Evolutionary conservation across 2,797 vertebrate genomes (phyloP), one percentile per base, ranked within the genome.

Genomic region (Pipistrellus pygmaeus): DNA sequence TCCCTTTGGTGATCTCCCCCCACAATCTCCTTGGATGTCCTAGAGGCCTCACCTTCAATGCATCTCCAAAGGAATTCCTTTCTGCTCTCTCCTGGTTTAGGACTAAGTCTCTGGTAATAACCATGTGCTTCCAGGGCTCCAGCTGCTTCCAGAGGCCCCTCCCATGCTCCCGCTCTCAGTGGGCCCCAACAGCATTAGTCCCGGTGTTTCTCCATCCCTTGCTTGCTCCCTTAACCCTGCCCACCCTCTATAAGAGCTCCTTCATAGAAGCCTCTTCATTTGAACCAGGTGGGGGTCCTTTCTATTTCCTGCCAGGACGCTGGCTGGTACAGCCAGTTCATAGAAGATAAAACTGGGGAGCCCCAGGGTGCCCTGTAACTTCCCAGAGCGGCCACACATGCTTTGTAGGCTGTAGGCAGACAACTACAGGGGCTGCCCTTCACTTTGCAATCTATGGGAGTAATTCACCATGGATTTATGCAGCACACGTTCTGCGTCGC

Each of bases 211-310:
- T 38, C 3, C 46, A 20, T 15, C 27, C 20, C 25, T 77, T 20
- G 6, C 69, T 78, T 69, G 30, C 62, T 46, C 57, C 21, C 44
- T 91, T 55, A 84, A 8, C 5, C 14, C 69, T 53, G 44, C 25
- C 48, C 17, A 14, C 27, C 27, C 11, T n/a, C 41, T 69, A 4
- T n/a, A n/a, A 83, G 25, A 11, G 25, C 77, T 51, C n/a, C 27
- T 73, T 87, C 75, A 38, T 12, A 62, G 84, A 86, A 71, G 62
- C 20, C 11, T 71, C n/a, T 93, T 84, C 80, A 62, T 85, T 62
- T 78, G 51, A 77, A 78, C 6, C 25, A 51, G 66, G 48, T 21
- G 6, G 12, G 17, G 17, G 48, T 53, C 35, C 71, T 25, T 68
- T 88, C 83, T 80, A 17, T 62, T 90, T 72, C 55, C 55, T 32